Percentiles rank a stretch among this genome's conserved stretches.
Conservation (phyloP, 2,113 vertebrate genomes). For the Cardinalis cardinalis region DNA sequence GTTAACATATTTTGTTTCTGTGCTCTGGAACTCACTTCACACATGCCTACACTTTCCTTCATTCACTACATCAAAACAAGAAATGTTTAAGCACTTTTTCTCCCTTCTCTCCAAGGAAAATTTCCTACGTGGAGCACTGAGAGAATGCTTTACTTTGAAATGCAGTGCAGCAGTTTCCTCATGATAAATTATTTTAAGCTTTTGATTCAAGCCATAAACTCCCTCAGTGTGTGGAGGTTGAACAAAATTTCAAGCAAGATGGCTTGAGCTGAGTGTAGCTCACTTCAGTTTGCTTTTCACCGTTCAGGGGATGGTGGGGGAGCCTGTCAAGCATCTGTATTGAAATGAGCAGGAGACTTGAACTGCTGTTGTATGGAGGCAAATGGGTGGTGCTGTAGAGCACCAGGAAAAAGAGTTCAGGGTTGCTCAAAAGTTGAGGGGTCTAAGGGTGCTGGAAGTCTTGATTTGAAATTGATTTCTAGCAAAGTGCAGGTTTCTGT, state of each 20-base stretch:
- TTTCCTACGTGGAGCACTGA: neutral
- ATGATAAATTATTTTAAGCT: constrained; percentile 5
- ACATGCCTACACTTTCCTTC: neutral
- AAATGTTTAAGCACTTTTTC: neutral
- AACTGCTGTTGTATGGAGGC: neutral
- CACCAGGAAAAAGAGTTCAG: neutral
- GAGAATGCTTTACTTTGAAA: neutral
- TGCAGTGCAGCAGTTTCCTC: neutral
- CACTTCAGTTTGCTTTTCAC: neutral
- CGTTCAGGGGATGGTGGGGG: neutral
- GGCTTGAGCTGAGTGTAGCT: neutral
- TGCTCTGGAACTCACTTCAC: neutral
- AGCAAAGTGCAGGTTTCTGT: neutral
- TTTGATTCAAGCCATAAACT: neutral
- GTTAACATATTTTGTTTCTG: neutral
- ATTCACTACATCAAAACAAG: neutral
- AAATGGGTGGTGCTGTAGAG: neutral
- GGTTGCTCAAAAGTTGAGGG: neutral
- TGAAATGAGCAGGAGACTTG: neutral
- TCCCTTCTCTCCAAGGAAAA: neutral
- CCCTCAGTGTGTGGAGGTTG: neutral
- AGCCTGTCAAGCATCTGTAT: neutral
- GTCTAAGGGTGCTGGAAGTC: neutral
- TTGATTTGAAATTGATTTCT: neutral
- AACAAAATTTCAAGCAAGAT: neutral